Percentiles rank a stretch among this genome's conserved stretches.
These are phyloP conservation scores for Mesembrinibis cayennensis DNA, from an alignment of 2,113 vertebrate genomes.

Conservation along the genomic window DNA sequence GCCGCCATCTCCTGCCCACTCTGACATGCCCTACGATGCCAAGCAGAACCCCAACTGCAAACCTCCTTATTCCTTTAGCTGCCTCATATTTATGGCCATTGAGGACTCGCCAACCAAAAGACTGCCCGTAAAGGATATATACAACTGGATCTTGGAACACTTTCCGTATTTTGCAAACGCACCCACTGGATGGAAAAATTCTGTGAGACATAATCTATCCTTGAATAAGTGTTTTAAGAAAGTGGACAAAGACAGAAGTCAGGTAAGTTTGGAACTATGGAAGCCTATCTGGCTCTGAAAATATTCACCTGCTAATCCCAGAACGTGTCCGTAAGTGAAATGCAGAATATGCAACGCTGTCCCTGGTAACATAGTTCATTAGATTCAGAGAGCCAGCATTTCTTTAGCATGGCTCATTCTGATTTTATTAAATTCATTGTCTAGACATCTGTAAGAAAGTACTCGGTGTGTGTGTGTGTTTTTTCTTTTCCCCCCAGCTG, in stretches of 20 bases:
- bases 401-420: slow-evolving; percentile 18
- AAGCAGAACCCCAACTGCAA: slow-evolving; percentile 95
- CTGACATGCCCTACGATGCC: slow-evolving; percentile 88
- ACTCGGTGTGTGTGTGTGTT: background rate
- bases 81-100: slow-evolving; percentile 99
- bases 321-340: background rate
- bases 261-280: slow-evolving; percentile 80
- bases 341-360: background rate
- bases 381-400: background rate
- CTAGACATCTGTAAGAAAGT: slow-evolving; percentile 41
- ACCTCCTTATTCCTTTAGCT: slow-evolving; percentile 98
- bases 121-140: slow-evolving; percentile 98
- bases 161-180: slow-evolving; percentile 97
- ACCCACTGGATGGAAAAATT: slow-evolving; percentile 99
- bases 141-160: slow-evolving; percentile 99
- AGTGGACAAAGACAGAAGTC: slow-evolving; percentile 98
- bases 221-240: slow-evolving; percentile 99
- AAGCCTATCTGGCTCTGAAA: background rate
- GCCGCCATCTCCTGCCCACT: slow-evolving; percentile 85
- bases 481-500: slow-evolving; percentile 29
- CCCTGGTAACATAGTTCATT: background rate
- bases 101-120: slow-evolving; percentile 96
- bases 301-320: background rate
- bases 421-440: slow-evolving; percentile 42
- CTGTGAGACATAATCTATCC: slow-evolving; percentile 95